phyloP scores from a whole-genome alignment of 2,797 vertebrate species.

The Malacoraja senta region DNA sequence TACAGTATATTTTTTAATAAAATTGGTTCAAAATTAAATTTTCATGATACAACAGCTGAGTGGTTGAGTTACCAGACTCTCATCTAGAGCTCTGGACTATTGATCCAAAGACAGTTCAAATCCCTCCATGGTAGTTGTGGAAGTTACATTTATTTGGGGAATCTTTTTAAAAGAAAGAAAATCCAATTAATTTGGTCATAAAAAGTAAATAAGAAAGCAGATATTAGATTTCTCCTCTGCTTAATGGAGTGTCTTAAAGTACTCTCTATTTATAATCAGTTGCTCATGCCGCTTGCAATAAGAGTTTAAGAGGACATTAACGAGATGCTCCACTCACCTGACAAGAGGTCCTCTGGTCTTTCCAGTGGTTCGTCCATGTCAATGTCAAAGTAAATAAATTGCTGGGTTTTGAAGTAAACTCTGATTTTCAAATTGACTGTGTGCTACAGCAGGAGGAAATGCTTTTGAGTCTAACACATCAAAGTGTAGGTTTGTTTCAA shows the following conservation, averaged over 20 bases:
- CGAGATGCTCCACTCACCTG: conserved; percentile 11
- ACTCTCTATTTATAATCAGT: neutral
- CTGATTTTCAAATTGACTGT: conserved; percentile 45
- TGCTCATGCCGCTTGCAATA: neutral
- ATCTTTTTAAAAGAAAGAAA: neutral
- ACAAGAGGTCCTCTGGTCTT: neutral
- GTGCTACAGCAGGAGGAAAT: conserved; percentile 44
- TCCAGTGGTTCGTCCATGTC: conserved; percentile 47
- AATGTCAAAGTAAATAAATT: conserved; percentile 46
- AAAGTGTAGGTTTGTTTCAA: conserved; percentile 40
- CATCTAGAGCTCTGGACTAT: no score
- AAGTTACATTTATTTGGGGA: no score
- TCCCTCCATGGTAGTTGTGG: no score
- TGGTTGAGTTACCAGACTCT: no score
- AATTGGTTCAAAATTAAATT: conserved; percentile 43
- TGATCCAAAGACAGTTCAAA: no score
- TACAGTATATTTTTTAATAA: neutral
- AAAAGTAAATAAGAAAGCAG: neutral
- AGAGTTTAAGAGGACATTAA: conserved; percentile 28
- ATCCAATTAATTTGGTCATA: neutral
- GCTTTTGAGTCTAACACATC: conserved; percentile 45
- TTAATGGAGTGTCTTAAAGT: neutral
- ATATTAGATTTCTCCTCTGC: neutral
- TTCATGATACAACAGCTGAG: neutral
- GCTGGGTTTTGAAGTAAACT: conserved; percentile 44